These are phyloP conservation scores for Dicycla oo DNA, from an alignment of 2,888 invertebrate species.

Conservation along the genomic window DNA sequence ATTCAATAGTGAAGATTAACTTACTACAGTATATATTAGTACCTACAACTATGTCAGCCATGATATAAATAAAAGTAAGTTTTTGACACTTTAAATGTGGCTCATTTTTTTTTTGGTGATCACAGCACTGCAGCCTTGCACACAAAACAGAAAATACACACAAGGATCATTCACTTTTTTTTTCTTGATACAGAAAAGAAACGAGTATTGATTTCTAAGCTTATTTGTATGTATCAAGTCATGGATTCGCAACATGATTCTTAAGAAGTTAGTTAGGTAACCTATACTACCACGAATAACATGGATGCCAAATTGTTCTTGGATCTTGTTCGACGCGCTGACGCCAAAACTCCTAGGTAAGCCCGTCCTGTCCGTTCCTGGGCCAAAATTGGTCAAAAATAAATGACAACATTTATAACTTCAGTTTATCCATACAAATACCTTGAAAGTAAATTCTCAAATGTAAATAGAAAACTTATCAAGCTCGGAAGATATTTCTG, in stretches of 20 bases:
- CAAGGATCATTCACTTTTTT: too few species aligned
- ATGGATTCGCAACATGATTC: not conserved
- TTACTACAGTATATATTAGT: not conserved
- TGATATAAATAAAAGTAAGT: not conserved
- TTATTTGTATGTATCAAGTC: not conserved
- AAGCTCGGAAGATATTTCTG: conserved; percentile 27
- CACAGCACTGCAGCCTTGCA: not conserved
- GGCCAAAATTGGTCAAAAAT: not conserved
- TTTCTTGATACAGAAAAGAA: too few species aligned
- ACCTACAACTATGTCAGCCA: not conserved
- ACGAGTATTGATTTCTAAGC: not conserved
- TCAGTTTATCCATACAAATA: conserved; percentile 3
- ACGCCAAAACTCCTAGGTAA: not conserved
- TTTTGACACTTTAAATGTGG: not conserved
- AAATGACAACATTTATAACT: not conserved
- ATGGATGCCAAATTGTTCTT: conserved; percentile 16
- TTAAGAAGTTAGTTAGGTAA: not conserved
- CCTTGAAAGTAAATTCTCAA: conserved; percentile 4
- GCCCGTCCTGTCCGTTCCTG: not conserved
- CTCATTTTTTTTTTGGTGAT: not conserved
- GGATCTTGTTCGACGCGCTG: conserved; percentile 5
- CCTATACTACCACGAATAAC: not conserved
- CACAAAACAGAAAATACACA: too few species aligned
- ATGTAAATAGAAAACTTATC: conserved; percentile 41
- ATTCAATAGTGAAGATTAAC: not conserved